These are phyloP conservation scores for Calyptomena viridis DNA, from an alignment of 2,113 vertebrate species.

Conservation along the genomic window DNA sequence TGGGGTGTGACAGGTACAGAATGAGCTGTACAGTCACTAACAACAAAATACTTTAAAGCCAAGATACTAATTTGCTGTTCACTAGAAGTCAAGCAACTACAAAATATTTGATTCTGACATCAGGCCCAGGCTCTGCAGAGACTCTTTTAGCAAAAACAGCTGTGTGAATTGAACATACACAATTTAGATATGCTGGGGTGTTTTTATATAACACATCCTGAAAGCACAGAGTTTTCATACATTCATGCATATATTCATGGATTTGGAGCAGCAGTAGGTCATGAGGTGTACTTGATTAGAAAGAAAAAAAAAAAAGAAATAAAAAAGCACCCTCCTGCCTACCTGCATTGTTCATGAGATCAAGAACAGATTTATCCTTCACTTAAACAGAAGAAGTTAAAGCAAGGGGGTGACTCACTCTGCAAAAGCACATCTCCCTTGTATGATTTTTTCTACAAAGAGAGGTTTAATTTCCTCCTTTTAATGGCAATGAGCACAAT, in stretches of 20 bases:
- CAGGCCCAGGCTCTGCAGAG: background rate
- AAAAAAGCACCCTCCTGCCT: background rate
- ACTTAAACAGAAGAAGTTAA: conserved; percentile 7
- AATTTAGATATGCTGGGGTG: background rate
- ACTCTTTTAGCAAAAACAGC: conserved; percentile 12
- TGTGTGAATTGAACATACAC: background rate
- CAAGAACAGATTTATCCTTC: conserved; percentile 4
- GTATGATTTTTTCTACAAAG: conserved; percentile 27
- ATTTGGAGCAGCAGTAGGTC: conserved; percentile 26
- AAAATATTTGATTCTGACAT: conserved; percentile 11
- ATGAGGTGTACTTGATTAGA: conserved; percentile 10
- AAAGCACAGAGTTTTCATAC: conserved; percentile 4
- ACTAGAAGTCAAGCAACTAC: background rate
- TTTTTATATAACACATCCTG: conserved; percentile 31
- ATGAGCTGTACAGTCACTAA: background rate
- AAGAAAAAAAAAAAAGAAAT: background rate
- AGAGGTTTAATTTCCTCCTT: conserved; percentile 36
- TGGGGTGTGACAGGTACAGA: conserved; percentile 39
- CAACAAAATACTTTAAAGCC: background rate
- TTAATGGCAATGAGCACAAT: conserved; percentile 25
- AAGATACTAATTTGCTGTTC: background rate
- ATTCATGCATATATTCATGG: conserved; percentile 39
- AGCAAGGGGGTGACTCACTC: conserved; percentile 56
- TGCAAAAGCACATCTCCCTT: conserved; percentile 32
- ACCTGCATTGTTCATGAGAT: conserved; percentile 42